These are phyloP conservation scores for Hyalella azteca DNA, from an alignment of 2,888 invertebrate species.

Conservation along the genomic window DNA sequence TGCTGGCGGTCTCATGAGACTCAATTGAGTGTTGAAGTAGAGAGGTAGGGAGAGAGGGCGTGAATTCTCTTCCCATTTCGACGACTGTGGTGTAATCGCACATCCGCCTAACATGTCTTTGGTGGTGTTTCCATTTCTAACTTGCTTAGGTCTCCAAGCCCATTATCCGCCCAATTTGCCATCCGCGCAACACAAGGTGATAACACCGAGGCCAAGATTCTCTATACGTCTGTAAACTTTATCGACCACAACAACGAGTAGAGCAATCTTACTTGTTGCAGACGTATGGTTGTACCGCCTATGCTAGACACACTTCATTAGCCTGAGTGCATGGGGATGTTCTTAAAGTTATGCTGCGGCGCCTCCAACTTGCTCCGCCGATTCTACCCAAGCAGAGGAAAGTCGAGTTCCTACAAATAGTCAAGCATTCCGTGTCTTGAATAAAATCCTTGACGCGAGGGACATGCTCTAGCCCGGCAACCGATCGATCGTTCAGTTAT, in stretches of 20 bases:
- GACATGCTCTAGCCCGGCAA: neutral
- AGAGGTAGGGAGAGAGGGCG: neutral
- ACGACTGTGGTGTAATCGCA: neutral
- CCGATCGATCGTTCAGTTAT: neutral
- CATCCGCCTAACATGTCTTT: neutral
- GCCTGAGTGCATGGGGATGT: conserved; percentile 18
- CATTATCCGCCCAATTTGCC: neutral
- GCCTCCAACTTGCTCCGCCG: neutral
- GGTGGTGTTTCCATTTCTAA: neutral
- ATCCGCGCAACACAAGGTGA: neutral
- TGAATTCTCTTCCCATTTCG: neutral
- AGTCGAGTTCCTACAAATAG: conserved; percentile 1
- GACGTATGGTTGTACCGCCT: neutral
- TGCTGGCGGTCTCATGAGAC: neutral
- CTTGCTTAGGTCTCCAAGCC: neutral
- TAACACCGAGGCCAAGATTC: neutral
- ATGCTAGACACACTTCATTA: neutral
- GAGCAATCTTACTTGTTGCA: neutral
- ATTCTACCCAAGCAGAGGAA: neutral
- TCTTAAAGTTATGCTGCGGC: neutral
- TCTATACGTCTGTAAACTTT: neutral
- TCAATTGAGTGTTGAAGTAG: neutral
- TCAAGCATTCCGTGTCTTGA: conserved; percentile 22
- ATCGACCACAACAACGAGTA: conserved; percentile 7
- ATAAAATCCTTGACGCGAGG: neutral